These are phyloP conservation scores for Malacoctenus gilli DNA, from an alignment of 2,797 vertebrate species.

Conservation along the genomic window DNA sequence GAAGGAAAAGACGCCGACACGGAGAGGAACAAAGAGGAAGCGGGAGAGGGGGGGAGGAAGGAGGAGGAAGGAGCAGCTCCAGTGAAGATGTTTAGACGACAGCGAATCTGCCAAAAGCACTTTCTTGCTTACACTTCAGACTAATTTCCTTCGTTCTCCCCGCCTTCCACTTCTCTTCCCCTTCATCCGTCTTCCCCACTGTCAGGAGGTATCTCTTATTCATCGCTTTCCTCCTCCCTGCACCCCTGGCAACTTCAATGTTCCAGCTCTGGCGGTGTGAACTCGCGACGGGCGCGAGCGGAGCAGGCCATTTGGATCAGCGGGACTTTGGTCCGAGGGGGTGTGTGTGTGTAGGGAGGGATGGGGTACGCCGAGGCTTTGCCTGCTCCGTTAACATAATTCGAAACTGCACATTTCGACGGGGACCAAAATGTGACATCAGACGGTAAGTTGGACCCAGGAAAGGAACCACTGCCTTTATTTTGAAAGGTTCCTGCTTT, in stretches of 20 bases:
- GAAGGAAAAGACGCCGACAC: conserved; percentile 27
- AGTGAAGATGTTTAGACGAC: conserved; percentile 42
- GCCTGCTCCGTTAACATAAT: no score
- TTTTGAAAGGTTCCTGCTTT: no score
- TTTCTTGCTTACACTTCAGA: conserved; percentile 50
- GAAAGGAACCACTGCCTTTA: no score
- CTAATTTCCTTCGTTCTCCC: conserved; percentile 45
- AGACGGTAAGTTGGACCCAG: no score
- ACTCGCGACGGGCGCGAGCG: conserved; percentile 42
- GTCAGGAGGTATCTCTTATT: conserved; percentile 48
- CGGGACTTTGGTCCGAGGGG: no score
- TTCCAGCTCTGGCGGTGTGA: conserved; percentile 36
- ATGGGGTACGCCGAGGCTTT: no score
- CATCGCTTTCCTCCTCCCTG: conserved; percentile 33
- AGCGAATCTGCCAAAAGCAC: conserved; percentile 45
- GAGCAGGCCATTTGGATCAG: conserved; percentile 25
- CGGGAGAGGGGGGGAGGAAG: not conserved
- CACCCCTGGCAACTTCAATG: conserved; percentile 54
- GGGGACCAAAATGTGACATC: no score
- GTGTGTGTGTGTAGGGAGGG: no score
- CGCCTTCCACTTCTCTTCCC: conserved; percentile 24
- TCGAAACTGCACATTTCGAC: no score
- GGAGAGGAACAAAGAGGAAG: conserved; percentile 24
- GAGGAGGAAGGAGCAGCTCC: conserved; percentile 15
- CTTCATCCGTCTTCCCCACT: conserved; percentile 35